Conservation (phyloP, 2,797 vertebrate genomes). For the Typhlichthys eigenmanni region DNA sequence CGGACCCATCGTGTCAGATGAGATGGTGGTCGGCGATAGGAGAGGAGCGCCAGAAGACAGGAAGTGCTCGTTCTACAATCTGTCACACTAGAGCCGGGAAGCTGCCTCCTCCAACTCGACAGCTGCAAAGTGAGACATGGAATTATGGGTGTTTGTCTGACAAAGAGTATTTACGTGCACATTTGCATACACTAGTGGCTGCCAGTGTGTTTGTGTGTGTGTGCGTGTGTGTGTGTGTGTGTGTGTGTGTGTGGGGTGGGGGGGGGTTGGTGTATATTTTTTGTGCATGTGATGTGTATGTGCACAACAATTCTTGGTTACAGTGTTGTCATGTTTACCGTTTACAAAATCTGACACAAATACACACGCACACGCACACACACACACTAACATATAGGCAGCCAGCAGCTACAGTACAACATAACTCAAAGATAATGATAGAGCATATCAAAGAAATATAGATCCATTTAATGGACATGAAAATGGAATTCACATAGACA, state of each 20-base stretch:
- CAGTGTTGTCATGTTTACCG: neutral
- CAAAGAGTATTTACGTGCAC: neutral
- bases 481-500: too few relatives aligned
- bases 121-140: slow-evolving; percentile 9
- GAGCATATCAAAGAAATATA: too few relatives aligned
- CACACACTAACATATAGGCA: neutral
- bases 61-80: slow-evolving; percentile 60
- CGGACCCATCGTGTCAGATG: slow-evolving; percentile 49
- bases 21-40: slow-evolving; percentile 57
- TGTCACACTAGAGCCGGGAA: slow-evolving; percentile 38
- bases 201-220: slow-evolving; percentile 11
- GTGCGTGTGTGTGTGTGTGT: neutral
- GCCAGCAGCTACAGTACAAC: neutral
- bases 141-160: slow-evolving; percentile 7
- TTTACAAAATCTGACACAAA: neutral
- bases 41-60: slow-evolving; percentile 55
- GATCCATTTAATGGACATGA: too few relatives aligned
- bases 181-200: neutral
- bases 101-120: slow-evolving; percentile 8
- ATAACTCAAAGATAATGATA: slow-evolving; percentile 10
- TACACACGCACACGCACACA: neutral
- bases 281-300: neutral
- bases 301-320: slow-evolving; percentile 32
- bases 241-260: neutral
- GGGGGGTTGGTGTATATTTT: neutral